Base-by-base conservation (phyloP, 2,113 vertebrate genomes). In the Tetrax tetrax region DNA sequence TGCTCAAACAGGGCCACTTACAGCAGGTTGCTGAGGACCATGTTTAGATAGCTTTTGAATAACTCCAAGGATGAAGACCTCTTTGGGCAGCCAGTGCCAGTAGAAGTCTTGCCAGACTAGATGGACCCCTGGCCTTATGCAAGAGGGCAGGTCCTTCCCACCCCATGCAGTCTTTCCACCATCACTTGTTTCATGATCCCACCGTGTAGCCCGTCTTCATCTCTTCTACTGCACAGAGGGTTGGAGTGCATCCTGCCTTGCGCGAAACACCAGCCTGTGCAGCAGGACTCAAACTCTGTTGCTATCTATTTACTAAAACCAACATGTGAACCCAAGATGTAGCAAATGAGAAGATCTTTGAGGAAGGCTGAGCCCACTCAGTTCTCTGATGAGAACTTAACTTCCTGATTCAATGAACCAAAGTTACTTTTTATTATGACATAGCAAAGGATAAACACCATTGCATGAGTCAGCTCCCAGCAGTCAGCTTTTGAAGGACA, bases 401-500 rank as follows among this genome's bases (percentile, higher is more conserved):
- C 41, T 77, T 90, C 50, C 71, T 81, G 59, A 59, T 45, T 89
- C 64, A 74, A 29, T 27, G 51, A 95, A 63, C 51, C 16, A 19
- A 89, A 93, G 71, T 50, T 72, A 61, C 89, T 93, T 95, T 83
- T 86, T 86, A 89, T 93, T 74, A 29, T 6, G n/a, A 63, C 60
- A 93, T 8, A 81, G 54, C 0, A 12, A 92, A 89, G 80, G 83
- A 88, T 83, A 92, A 96, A 96, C 83, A 94, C 27, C 68, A 63
- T 3, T 63, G 91, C 64, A 83, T 95, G 90, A 95, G 72, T 95
- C 96, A 97, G 83, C 80, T 97, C 71, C 54, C 0, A 0, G 80
- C 68, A 95, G 68, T 66, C 24, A 48, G 68, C 21, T 78, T 87
- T 70, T 64, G 89, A 97, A 95, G 86, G 96, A 90, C 89, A 59